phyloP scores from a whole-genome alignment of 2,888 invertebrate species.

The Diarsia brunnea region DNA sequence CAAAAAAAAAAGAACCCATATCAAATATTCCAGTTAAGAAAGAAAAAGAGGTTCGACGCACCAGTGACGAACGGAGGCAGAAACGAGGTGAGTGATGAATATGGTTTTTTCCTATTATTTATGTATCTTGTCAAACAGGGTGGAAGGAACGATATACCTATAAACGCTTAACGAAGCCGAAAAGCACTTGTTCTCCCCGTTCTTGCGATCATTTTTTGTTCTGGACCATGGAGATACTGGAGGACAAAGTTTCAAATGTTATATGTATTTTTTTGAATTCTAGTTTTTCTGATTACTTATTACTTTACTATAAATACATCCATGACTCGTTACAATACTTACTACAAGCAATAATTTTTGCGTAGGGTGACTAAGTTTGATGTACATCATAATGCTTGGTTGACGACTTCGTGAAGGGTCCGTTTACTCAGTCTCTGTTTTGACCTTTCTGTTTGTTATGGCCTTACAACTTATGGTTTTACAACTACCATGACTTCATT shows the following conservation, averaged over 20 bases:
- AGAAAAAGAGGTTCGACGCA: constrained; percentile 80
- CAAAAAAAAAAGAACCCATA: constrained; percentile 74
- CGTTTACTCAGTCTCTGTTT: not conserved
- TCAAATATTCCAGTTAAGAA: constrained; percentile 73
- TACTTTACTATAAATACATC: too few relatives aligned
- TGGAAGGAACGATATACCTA: not conserved
- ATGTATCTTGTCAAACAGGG: not conserved
- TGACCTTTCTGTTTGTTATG: constrained; percentile 53
- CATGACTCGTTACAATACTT: too few relatives aligned
- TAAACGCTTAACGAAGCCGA: not conserved
- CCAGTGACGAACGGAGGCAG: constrained; percentile 82
- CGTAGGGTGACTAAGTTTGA: too few relatives aligned
- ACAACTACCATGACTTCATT: constrained; percentile 60
- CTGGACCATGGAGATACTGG: too few relatives aligned
- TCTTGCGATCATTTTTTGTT: too few relatives aligned
- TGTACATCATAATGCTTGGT: too few relatives aligned
- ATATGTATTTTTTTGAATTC: too few relatives aligned
- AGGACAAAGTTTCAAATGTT: too few relatives aligned
- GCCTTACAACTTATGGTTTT: constrained; percentile 62
- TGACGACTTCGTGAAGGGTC: too few relatives aligned
- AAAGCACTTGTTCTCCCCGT: too few relatives aligned
- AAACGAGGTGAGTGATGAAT: constrained; percentile 80
- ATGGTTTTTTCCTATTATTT: not conserved
- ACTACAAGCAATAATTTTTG: too few relatives aligned
- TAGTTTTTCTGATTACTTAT: too few relatives aligned